phyloP scores from a whole-genome alignment of 2,797 vertebrate genomes.

The Poeciliopsis turneri region DNA sequence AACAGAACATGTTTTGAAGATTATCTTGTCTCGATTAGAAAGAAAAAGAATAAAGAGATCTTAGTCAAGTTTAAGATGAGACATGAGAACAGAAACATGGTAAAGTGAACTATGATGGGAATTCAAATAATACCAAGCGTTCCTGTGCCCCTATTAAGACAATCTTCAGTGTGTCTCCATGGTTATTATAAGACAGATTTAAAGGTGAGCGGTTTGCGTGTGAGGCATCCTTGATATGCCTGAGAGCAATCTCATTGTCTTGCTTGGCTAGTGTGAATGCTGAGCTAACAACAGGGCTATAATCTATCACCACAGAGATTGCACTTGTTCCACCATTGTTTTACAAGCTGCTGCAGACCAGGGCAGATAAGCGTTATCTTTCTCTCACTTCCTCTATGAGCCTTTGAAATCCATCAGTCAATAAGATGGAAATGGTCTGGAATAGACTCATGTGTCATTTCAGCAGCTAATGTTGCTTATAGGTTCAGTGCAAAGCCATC shows the following conservation, averaged over 20 bases:
- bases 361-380: conserved; percentile 77
- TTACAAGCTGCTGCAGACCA: conserved; percentile 76
- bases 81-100: conserved; percentile 2
- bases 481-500: conserved; percentile 15
- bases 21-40: neutral
- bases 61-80: conserved; percentile 4
- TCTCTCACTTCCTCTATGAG: conserved; percentile 69
- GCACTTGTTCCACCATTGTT: conserved; percentile 76
- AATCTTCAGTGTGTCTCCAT: conserved; percentile 15
- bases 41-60: conserved; percentile 1
- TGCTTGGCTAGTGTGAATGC: conserved; percentile 75
- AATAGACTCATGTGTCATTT: conserved; percentile 35
- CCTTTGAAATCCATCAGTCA: conserved; percentile 79
- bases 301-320: conserved; percentile 79
- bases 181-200: conserved; percentile 59
- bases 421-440: conserved; percentile 68
- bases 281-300: conserved; percentile 70
- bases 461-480: conserved; percentile 36
- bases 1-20: conserved; percentile 23
- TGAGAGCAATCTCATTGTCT: conserved; percentile 73
- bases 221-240: conserved; percentile 56
- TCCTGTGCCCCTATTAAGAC: conserved; percentile 43
- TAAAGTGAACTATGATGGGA: conserved; percentile 22
- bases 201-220: conserved; percentile 62
- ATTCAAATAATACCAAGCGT: conserved; percentile 18